These are phyloP conservation scores for Nomada fucata DNA, from an alignment of 2,888 invertebrate genomes.

Conservation along the genomic window DNA sequence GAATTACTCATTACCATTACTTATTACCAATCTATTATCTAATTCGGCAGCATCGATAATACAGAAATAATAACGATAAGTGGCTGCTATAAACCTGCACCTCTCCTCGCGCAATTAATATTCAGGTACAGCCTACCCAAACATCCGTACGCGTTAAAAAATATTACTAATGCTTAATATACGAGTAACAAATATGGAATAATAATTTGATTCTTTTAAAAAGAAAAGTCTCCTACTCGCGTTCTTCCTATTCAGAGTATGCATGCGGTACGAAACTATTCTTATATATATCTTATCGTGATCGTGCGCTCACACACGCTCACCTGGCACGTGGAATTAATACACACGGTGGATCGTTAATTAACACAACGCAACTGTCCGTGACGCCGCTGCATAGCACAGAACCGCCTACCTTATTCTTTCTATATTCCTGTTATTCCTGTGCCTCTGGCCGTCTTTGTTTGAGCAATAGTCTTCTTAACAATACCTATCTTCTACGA, in stretches of 20 bases:
- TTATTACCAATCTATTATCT: no score
- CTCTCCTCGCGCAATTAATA: no score
- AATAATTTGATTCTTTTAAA: no score
- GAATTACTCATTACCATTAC: no score
- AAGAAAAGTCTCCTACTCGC: neutral
- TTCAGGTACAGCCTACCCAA: no score
- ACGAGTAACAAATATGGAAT: no score
- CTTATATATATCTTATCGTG: neutral
- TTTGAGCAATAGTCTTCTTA: neutral
- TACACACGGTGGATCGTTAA: slow-evolving; percentile 47
- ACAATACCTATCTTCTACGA: neutral
- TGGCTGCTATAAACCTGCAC: no score
- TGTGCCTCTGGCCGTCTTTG: slow-evolving; percentile 3
- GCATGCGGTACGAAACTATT: neutral
- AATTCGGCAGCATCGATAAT: no score
- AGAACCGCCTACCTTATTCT: slow-evolving; percentile 36
- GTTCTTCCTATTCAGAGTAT: neutral
- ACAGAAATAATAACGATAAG: no score
- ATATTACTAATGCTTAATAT: no score
- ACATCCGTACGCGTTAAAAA: no score
- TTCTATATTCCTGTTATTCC: slow-evolving; percentile 13
- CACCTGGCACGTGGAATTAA: slow-evolving; percentile 54
- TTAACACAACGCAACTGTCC: slow-evolving; percentile 48
- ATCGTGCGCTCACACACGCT: neutral
- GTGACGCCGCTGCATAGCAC: slow-evolving; percentile 40